These are phyloP conservation scores for Hylaeus volcanicus DNA, from an alignment of 1,140 invertebrate genomes.

Conservation along the genomic window DNA sequence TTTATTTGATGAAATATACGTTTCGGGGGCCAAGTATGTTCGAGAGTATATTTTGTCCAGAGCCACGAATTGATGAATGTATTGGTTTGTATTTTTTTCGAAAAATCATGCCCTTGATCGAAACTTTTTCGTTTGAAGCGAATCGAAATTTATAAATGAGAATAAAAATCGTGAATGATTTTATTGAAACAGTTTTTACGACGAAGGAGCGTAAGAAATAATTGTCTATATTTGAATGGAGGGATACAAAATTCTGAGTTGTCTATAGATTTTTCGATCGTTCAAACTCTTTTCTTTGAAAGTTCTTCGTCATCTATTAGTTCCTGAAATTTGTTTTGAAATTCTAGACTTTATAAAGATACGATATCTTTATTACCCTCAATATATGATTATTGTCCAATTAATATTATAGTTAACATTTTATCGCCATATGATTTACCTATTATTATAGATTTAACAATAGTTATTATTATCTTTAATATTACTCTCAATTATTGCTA, in stretches of 20 bases:
- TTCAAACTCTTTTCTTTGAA: not conserved
- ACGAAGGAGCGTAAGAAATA: constrained; percentile 2
- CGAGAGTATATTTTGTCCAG: not conserved
- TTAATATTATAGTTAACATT: not conserved
- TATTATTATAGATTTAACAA: constrained; percentile 14
- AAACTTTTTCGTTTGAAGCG: constrained; percentile 15
- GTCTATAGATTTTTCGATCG: not conserved
- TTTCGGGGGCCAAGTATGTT: not conserved
- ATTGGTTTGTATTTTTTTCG: constrained; percentile 10
- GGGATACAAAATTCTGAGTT: not conserved
- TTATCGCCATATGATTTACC: constrained; percentile 11
- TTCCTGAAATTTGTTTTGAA: not conserved
- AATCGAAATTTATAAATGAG: not conserved
- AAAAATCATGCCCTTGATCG: constrained; percentile 14
- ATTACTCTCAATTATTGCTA: not conserved
- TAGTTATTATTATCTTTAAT: not conserved
- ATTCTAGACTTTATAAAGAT: not conserved
- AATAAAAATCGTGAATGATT: not conserved
- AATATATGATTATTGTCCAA: not conserved
- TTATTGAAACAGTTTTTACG: not conserved
- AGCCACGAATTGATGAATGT: not conserved
- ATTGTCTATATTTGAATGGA: not conserved
- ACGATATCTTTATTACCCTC: not conserved
- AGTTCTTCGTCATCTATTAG: not conserved
- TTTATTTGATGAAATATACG: constrained; percentile 26